These are phyloP conservation scores for Capra hircus DNA, from an alignment of 2,113 vertebrate species.

Conservation along the genomic window DNA sequence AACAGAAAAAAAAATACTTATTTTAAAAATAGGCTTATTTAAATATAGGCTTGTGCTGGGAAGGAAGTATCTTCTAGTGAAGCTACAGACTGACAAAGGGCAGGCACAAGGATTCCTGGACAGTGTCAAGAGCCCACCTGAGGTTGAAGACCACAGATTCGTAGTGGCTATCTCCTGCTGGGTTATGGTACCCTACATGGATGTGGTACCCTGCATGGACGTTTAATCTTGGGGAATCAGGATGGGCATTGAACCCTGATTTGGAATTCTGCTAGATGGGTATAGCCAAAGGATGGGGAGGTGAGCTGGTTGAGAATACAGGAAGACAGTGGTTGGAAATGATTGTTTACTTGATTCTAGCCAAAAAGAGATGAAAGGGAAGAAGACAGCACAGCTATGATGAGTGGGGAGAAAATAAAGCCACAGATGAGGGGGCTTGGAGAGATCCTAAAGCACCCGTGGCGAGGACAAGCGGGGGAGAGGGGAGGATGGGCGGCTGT, in stretches of 20 bases:
- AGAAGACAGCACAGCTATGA: background rate
- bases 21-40: background rate
- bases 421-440: background rate
- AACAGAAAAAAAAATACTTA: background rate
- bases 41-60: background rate
- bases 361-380: background rate
- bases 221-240: background rate
- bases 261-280: background rate
- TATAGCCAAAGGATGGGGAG: background rate
- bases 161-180: background rate
- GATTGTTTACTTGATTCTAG: background rate
- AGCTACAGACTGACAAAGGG: background rate
- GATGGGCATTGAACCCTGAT: background rate
- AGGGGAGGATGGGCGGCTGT: background rate
- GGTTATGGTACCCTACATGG: background rate
- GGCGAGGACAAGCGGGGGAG: background rate
- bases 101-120: background rate
- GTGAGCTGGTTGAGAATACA: background rate
- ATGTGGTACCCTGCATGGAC: background rate
- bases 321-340: background rate
- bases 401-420: background rate
- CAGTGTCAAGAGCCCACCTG: background rate
- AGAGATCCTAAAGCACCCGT: background rate
- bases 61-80: background rate
- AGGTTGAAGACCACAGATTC: background rate